Conservation (phyloP, 2,797 vertebrate genomes). For the Malacoctenus gilli region DNA sequence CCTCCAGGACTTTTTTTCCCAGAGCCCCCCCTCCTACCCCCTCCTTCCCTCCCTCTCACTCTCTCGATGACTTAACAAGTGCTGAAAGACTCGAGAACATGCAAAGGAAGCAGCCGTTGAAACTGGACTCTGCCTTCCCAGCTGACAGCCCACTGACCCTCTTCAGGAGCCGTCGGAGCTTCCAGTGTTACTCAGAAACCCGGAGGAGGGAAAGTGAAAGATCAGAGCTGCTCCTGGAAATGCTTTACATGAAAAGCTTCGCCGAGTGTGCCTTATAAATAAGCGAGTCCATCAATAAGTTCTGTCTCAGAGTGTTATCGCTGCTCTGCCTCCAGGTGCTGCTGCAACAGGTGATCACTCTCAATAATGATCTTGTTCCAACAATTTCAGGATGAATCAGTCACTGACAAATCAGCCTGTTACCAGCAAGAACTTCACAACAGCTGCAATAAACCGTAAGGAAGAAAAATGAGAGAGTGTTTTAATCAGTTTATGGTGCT, state of each 20-base stretch:
- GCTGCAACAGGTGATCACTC: conserved; percentile 44
- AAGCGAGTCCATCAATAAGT: no score
- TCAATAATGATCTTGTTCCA: background rate
- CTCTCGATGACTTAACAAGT: conserved; percentile 15
- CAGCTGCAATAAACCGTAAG: no score
- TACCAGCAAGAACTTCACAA: no score
- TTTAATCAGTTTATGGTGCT: no score
- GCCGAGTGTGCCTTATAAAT: no score
- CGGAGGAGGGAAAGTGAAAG: background rate
- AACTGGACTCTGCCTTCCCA: conserved; percentile 11
- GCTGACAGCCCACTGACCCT: conserved; percentile 37
- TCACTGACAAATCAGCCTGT: no score
- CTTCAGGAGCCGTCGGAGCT: conserved; percentile 15
- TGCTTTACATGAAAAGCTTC: no score
- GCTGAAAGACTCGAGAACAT: conserved; percentile 14
- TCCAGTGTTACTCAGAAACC: conserved; percentile 16
- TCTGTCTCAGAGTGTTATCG: background rate
- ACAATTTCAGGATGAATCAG: no score
- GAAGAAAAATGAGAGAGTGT: no score
- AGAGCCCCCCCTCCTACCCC: no score
- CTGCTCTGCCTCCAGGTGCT: background rate
- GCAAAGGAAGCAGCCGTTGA: conserved; percentile 16
- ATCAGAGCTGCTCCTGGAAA: background rate
- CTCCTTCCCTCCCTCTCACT: no score
- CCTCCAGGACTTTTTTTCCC: conserved; percentile 39